Evolutionary conservation across 2,113 vertebrate species (phyloP).

Genomic region (Irena cyanogastra): DNA sequence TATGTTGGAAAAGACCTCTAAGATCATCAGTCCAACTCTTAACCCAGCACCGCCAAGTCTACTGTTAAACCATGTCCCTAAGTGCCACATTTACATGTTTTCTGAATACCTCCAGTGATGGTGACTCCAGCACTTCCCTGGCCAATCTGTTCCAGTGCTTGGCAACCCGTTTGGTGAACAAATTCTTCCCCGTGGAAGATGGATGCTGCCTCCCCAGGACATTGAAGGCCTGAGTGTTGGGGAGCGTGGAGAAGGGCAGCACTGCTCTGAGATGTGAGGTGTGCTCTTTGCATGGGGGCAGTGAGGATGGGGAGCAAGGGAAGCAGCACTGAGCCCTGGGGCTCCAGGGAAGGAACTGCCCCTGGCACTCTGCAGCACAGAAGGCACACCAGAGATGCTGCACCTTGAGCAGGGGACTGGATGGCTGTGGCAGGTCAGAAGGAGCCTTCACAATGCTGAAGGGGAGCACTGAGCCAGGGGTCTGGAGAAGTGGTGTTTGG

Average conservation of each 20-base stretch:
- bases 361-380: background rate
- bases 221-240: background rate
- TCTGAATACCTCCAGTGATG: background rate
- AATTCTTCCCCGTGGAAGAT: background rate
- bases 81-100: background rate
- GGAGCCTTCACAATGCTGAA: background rate
- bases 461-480: background rate
- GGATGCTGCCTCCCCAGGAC: background rate
- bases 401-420: background rate
- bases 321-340: background rate
- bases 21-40: background rate
- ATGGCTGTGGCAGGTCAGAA: background rate
- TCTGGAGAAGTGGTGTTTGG: background rate
- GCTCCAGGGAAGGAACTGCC: background rate
- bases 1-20: background rate
- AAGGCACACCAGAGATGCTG: background rate
- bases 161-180: background rate
- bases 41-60: background rate
- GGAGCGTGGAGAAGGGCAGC: accelerated
- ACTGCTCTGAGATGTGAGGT: background rate
- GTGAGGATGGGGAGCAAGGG: background rate
- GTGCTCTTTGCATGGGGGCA: background rate
- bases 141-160: background rate
- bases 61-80: background rate
- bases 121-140: background rate